phyloP scores from a whole-genome alignment of 2,113 vertebrate genomes.

The Galeopterus variegatus region DNA sequence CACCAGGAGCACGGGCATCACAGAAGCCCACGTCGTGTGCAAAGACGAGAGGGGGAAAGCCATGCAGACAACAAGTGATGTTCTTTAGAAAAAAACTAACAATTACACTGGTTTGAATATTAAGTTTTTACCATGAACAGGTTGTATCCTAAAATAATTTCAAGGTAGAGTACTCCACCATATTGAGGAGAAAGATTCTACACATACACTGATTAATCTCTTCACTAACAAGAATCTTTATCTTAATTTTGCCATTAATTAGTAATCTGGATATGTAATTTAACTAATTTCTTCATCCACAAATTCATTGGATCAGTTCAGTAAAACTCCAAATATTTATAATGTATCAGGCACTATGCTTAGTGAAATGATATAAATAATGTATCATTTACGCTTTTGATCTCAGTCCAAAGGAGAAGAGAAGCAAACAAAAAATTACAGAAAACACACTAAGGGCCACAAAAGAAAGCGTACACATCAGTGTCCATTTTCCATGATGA shows the following conservation, averaged over 20 bases:
- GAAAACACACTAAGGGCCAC: background rate
- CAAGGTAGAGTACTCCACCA: background rate
- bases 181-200: background rate
- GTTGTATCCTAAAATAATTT: background rate
- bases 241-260: background rate
- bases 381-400: background rate
- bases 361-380: background rate
- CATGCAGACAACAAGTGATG: accelerated
- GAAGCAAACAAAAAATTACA: background rate
- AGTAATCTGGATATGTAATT: background rate
- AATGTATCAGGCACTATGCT: background rate
- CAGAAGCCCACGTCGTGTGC: background rate
- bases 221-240: background rate
- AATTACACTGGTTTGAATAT: no score
- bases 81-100: background rate
- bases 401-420: background rate
- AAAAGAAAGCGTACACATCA: background rate
- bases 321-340: background rate
- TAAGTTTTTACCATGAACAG: background rate
- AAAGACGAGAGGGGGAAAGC: accelerated
- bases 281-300: background rate
- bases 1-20: background rate
- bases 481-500: background rate
- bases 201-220: background rate
- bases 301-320: background rate